Evolutionary conservation across 2,113 vertebrate genomes (phyloP).

Genomic region (Nicator chloris): DNA sequence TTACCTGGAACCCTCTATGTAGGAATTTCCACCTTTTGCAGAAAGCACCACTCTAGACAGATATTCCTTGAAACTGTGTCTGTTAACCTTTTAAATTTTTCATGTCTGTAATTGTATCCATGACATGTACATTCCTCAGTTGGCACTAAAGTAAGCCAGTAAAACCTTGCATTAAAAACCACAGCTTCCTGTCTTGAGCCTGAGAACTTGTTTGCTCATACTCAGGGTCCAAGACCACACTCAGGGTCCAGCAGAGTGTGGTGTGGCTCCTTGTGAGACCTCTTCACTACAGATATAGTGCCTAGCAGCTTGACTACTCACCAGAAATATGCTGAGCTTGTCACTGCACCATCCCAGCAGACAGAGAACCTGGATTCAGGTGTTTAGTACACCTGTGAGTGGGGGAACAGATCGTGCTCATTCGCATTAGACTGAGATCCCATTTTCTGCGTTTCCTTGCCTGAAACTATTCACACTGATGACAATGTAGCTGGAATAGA

Average conservation of each 20-base stretch:
- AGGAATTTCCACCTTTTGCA: not conserved
- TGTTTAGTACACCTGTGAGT: not conserved
- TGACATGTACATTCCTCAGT: not conserved
- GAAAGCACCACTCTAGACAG: not conserved
- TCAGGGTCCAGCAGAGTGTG: not conserved
- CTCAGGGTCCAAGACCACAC: not conserved
- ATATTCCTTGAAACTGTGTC: not conserved
- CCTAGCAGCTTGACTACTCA: not conserved
- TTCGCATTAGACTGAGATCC: not conserved
- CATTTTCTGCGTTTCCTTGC: not conserved
- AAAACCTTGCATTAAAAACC: not conserved
- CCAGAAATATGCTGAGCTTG: not conserved
- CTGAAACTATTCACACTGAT: not conserved
- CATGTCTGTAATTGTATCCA: not conserved
- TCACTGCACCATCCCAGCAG: not conserved
- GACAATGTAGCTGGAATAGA: not conserved
- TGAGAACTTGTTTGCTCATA: not conserved
- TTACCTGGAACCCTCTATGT: not conserved
- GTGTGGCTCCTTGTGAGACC: not conserved
- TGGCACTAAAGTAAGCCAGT: not conserved
- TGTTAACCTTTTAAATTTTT: not conserved
- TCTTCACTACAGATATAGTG: not conserved
- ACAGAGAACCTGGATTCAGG: not conserved
- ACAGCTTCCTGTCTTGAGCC: not conserved
- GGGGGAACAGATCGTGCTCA: accelerated